These are phyloP conservation scores for Siphonodentalium dalli DNA, from an alignment of 2,888 invertebrate genomes.

Conservation along the genomic window DNA sequence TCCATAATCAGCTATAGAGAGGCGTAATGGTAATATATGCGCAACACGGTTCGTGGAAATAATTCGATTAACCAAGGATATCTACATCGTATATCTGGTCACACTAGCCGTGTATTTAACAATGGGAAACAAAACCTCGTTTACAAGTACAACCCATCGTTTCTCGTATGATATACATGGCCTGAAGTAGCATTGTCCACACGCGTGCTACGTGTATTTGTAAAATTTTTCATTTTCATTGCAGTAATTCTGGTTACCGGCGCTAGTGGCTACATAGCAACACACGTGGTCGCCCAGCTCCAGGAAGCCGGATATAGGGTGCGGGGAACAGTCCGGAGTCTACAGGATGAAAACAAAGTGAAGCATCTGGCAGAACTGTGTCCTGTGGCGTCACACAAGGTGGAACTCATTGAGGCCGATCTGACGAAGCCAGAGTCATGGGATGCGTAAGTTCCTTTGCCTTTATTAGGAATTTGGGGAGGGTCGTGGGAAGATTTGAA, in stretches of 20 bases:
- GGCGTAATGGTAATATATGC: no score
- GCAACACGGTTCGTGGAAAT: no score
- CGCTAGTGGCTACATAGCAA: conserved; percentile 68
- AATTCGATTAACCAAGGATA: no score
- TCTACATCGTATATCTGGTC: no score
- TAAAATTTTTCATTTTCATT: conserved; percentile 14
- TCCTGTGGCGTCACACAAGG: conserved; percentile 63
- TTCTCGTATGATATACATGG: no score
- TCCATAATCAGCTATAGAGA: no score
- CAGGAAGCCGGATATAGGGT: conserved; percentile 67
- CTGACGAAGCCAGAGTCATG: conserved; percentile 64
- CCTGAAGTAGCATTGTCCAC: no score
- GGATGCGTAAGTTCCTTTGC: conserved; percentile 44
- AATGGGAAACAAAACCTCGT: no score
- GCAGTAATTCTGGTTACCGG: conserved; percentile 68
- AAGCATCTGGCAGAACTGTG: conserved; percentile 57
- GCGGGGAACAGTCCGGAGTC: conserved; percentile 66
- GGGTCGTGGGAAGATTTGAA: neutral
- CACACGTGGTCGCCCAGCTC: conserved; percentile 67
- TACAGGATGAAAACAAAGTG: conserved; percentile 61
- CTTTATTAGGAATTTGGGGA: neutral
- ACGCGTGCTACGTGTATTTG: no score
- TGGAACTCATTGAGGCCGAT: conserved; percentile 69
- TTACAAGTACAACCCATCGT: no score
- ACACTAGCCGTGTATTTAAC: no score